phyloP scores from a whole-genome alignment of 2,797 vertebrate species.

The Pachyuromys duprasi region DNA sequence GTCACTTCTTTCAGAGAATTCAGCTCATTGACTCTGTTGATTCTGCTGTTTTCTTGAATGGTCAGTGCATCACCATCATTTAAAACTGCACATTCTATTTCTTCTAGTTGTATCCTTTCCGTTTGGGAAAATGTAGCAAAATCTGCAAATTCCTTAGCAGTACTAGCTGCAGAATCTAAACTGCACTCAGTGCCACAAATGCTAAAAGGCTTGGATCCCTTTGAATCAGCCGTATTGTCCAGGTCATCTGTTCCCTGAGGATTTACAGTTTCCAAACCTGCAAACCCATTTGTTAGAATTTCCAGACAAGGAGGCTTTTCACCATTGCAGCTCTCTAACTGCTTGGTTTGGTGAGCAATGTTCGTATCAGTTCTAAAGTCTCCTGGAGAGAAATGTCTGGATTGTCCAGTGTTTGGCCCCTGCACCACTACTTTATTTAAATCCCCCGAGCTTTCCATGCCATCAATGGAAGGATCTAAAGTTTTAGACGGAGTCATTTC shows the following conservation, averaged over 20 bases:
- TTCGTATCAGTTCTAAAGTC: slow-evolving; percentile 80
- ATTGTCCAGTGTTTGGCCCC: slow-evolving; percentile 81
- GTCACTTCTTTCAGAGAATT: slow-evolving; percentile 73
- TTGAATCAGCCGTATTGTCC: slow-evolving; percentile 81
- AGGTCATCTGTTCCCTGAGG: slow-evolving; percentile 90
- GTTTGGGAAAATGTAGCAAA: slow-evolving; percentile 90
- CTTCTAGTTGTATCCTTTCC: slow-evolving; percentile 83
- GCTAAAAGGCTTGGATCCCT: slow-evolving; percentile 85
- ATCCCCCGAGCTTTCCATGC: slow-evolving; percentile 76
- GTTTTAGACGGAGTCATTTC: slow-evolving; percentile 86
- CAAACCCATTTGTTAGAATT: slow-evolving; percentile 91
- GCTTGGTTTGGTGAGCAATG: slow-evolving; percentile 81
- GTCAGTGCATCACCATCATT: slow-evolving; percentile 82
- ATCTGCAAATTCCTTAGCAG: slow-evolving; percentile 91
- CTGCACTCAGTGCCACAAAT: slow-evolving; percentile 83
- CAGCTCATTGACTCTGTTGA: slow-evolving; percentile 83
- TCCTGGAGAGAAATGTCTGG: slow-evolving; percentile 77
- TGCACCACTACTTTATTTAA: slow-evolving; percentile 84
- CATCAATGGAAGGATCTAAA: slow-evolving; percentile 80
- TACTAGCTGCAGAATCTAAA: slow-evolving; percentile 84
- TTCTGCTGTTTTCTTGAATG: slow-evolving; percentile 85
- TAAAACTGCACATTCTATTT: slow-evolving; percentile 77
- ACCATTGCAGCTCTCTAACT: slow-evolving; percentile 89
- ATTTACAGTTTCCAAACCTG: slow-evolving; percentile 87
- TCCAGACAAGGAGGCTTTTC: slow-evolving; percentile 86